Conservation (phyloP, 2,888 invertebrate genomes). For the Diaphora mendica region DNA sequence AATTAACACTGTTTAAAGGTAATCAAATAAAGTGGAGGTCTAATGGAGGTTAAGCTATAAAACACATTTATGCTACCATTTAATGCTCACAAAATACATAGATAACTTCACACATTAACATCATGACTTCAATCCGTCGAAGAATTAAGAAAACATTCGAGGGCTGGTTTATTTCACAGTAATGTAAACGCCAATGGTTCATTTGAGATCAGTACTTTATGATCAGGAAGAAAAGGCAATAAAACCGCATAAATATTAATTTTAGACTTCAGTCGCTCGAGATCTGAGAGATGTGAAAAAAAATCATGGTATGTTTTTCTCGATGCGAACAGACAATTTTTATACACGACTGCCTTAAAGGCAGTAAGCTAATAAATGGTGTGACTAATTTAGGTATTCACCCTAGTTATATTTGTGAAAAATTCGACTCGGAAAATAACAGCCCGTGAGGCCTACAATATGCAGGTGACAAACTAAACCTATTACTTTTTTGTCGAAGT, state of each 20-base stretch:
- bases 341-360: slow-evolving; percentile 45
- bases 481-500: slow-evolving; percentile 33
- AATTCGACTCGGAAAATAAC: slow-evolving; percentile 20
- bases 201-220: slow-evolving; percentile 65
- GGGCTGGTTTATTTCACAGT: slow-evolving; percentile 50
- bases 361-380: slow-evolving; percentile 49
- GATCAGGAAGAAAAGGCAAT: slow-evolving; percentile 70
- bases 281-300: slow-evolving; percentile 60
- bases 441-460: slow-evolving; percentile 37
- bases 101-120: slow-evolving; percentile 46
- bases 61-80: slow-evolving; percentile 42
- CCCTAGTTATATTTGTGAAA: slow-evolving; percentile 15
- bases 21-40: slow-evolving; percentile 45
- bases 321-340: slow-evolving; percentile 42
- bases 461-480: slow-evolving; percentile 35
- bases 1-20: slow-evolving; percentile 44
- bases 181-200: slow-evolving; percentile 57
- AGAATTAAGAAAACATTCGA: slow-evolving; percentile 27
- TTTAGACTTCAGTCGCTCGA: slow-evolving; percentile 60
- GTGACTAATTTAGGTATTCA: slow-evolving; percentile 31
- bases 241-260: slow-evolving; percentile 67
- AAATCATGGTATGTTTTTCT: slow-evolving; percentile 53
- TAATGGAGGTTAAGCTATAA: slow-evolving; percentile 45
- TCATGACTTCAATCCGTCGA: slow-evolving; percentile 13
- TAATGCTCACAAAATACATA: slow-evolving; percentile 41